Conservation (phyloP, 2,888 invertebrate genomes). For the Galerucella pusilla region DNA sequence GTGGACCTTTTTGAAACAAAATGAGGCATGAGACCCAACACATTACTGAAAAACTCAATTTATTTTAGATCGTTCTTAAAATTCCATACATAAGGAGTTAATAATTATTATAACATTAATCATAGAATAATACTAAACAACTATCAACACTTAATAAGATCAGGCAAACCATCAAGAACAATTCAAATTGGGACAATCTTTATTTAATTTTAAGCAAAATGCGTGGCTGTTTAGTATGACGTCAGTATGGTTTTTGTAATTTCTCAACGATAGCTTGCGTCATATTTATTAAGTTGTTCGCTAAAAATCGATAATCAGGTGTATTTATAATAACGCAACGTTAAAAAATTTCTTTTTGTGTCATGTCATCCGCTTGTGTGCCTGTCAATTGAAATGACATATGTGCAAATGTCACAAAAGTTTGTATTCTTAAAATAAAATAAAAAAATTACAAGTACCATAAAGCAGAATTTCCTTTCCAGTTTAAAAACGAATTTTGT, state of each 20-base stretch:
- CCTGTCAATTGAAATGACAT: slow-evolving; percentile 8
- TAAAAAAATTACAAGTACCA: slow-evolving; percentile 5
- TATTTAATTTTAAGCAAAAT: too few species aligned
- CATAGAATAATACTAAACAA: too few species aligned
- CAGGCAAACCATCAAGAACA: too few species aligned
- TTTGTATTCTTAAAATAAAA: slow-evolving; percentile 14
- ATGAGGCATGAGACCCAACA: too few species aligned
- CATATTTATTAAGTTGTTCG: neutral
- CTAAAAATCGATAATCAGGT: neutral
- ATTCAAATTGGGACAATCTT: too few species aligned
- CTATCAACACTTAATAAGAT: too few species aligned
- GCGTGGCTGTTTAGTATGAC: too few species aligned
- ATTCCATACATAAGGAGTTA: too few species aligned
- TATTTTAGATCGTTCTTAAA: too few species aligned
- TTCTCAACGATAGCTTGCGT: neutral
- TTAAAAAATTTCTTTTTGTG: neutral
- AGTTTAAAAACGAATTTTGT: slow-evolving; percentile 8
- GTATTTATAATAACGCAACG: neutral
- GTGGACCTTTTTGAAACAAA: too few species aligned
- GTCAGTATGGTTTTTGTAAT: neutral
- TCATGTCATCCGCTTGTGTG: slow-evolving; percentile 1
- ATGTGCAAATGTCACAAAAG: slow-evolving; percentile 9
- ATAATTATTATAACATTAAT: too few species aligned
- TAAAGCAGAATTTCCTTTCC: slow-evolving; percentile 5
- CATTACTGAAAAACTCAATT: too few species aligned